Evolutionary conservation across 2,888 invertebrate genomes (phyloP).

Genomic region (Drosophila falleni): DNA sequence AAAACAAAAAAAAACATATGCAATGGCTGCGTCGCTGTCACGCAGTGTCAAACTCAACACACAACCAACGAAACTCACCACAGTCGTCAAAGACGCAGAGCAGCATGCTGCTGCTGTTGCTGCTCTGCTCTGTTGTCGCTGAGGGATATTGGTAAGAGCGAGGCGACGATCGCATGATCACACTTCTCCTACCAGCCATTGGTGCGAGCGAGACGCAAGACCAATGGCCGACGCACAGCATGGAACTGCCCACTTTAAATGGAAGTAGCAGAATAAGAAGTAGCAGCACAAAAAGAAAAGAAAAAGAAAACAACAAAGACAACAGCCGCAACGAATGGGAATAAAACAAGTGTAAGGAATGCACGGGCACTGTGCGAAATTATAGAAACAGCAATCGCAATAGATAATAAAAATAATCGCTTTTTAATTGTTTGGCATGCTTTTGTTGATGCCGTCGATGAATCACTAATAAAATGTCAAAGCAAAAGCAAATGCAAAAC

Average conservation of each 20-base stretch:
- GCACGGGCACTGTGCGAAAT: conserved; percentile 39
- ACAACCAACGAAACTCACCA: conserved; percentile 42
- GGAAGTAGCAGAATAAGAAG: conserved; percentile 31
- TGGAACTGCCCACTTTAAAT: conserved; percentile 62
- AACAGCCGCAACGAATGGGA: conserved; percentile 5
- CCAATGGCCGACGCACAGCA: conserved; percentile 77
- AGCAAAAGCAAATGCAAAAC: conserved; percentile 41
- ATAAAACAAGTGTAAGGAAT: conserved; percentile 23
- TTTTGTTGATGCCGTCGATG: conserved; percentile 50
- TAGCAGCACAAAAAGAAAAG: conserved; percentile 16
- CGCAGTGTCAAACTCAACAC: conserved; percentile 56
- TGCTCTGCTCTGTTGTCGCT: conserved; percentile 36
- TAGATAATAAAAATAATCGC: conserved; percentile 61
- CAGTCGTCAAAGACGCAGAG: conserved; percentile 23
- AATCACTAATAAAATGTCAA: conserved; percentile 66
- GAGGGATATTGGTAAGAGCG: conserved; percentile 48
- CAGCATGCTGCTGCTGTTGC: conserved; percentile 49
- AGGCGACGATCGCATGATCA: conserved; percentile 62
- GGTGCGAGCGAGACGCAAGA: conserved; percentile 73
- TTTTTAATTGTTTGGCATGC: conserved; percentile 70
- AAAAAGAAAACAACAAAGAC: not conserved
- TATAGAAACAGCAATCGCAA: conserved; percentile 27
- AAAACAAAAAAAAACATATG: not conserved
- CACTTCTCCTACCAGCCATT: conserved; percentile 2
- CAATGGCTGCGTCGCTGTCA: conserved; percentile 28